phyloP scores from a whole-genome alignment of 2,888 invertebrate genomes.

The Sisyra nigra region DNA sequence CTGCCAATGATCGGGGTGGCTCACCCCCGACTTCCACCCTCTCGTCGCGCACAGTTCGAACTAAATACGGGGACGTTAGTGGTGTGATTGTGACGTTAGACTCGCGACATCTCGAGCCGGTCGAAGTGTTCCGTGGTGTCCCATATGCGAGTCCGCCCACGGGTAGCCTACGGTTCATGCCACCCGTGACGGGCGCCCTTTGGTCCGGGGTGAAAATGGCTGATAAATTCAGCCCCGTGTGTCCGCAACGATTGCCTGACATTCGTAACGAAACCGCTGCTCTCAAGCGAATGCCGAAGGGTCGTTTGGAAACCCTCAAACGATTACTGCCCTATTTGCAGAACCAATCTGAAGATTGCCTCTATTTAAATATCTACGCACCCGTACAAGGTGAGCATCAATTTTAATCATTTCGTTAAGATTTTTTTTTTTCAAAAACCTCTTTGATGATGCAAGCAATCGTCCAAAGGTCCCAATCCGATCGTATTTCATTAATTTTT shows the following conservation, averaged over 20 bases:
- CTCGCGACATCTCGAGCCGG: constrained; percentile 66
- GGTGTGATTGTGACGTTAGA: constrained; percentile 74
- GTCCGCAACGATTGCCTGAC: constrained; percentile 81
- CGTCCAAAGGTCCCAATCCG: no score
- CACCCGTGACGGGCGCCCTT: constrained; percentile 82
- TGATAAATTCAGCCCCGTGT: constrained; percentile 77
- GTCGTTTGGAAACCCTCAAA: constrained; percentile 74
- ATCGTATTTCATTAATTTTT: no score
- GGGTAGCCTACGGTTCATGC: constrained; percentile 85
- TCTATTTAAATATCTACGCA: constrained; percentile 92
- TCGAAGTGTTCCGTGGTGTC: constrained; percentile 84
- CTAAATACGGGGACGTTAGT: constrained; percentile 75
- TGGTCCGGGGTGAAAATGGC: constrained; percentile 84
- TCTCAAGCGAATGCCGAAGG: constrained; percentile 71
- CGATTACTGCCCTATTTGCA: constrained; percentile 73
- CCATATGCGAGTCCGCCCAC: constrained; percentile 89
- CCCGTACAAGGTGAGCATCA: constrained; percentile 75
- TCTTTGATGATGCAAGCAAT: no score
- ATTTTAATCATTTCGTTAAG: no score
- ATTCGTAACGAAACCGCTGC: constrained; percentile 72
- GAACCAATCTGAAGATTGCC: constrained; percentile 92
- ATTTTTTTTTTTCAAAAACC: no score
- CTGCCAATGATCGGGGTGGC: constrained; percentile 15
- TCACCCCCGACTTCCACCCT: constrained; percentile 30
- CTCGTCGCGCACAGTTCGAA: constrained; percentile 70